Conservation (phyloP, 1,140 invertebrate genomes). For the Neodiprion fabricii region DNA sequence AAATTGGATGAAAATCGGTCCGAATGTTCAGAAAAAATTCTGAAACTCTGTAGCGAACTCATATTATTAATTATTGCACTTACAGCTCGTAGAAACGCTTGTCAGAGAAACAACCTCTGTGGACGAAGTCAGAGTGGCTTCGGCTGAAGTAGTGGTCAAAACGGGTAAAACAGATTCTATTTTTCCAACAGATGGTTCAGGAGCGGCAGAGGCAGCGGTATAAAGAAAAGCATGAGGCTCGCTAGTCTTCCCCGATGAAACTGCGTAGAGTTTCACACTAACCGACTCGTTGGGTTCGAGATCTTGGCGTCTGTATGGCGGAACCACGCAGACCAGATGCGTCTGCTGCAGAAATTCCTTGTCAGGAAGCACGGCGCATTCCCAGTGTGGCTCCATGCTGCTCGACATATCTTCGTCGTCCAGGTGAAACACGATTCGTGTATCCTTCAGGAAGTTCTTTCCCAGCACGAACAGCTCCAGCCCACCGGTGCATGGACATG, state of each 20-base stretch:
- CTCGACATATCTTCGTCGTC: constrained; percentile 59
- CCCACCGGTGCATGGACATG: constrained; percentile 81
- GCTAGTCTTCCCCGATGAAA: constrained; percentile 86
- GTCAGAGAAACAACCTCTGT: constrained; percentile 30
- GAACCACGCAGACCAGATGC: constrained; percentile 92
- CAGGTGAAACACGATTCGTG: constrained; percentile 85
- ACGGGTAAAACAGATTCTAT: constrained; percentile 39
- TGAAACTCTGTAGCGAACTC: background rate
- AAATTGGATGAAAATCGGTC: background rate
- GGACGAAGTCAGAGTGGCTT: constrained; percentile 62
- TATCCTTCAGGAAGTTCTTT: constrained; percentile 97
- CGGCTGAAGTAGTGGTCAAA: constrained; percentile 22
- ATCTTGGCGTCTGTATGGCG: constrained; percentile 71
- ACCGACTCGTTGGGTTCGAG: constrained; percentile 71
- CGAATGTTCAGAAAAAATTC: constrained; percentile 2
- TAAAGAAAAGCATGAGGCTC: constrained; percentile 89
- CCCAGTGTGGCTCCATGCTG: constrained; percentile 69
- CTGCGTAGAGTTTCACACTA: constrained; percentile 77
- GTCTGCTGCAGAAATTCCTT: constrained; percentile 88
- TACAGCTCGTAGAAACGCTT: constrained; percentile 35
- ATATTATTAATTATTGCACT: constrained; percentile 17
- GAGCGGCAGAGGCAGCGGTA: constrained; percentile 63
- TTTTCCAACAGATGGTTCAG: constrained; percentile 47
- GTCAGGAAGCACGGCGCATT: constrained; percentile 78
- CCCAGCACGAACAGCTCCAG: constrained; percentile 94